Base-by-base conservation (phyloP, 2,888 invertebrate genomes). In the Aplocera efformata region DNA sequence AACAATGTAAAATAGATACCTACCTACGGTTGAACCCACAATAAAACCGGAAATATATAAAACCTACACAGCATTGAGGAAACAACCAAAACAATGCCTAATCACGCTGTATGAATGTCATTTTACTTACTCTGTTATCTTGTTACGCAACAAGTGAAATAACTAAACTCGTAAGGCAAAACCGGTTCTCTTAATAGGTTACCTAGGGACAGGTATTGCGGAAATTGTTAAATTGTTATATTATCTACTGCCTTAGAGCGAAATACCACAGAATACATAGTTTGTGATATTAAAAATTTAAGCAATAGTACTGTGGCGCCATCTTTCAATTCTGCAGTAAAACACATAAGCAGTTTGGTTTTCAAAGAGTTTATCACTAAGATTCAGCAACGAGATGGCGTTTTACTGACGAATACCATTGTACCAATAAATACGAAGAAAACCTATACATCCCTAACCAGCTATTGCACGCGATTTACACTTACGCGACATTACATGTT, bases 371-470 rank as follows among this genome's bases (percentile, higher is more conserved):
- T 1, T n/a, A n/a, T 6, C 22, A 6, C 25, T 26, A 10, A 3
- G 17, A 7, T n/a, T 17, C 11, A 21, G 0, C 32, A 27, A 20
- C 30, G 1, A 61, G 60, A 50, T 43, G 54, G 48, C 54, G 32
- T 30, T 35, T 3, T 13, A 1, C 7, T 17, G 8, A 13, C 31
- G 25, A 10, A 23, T 45, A 32, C 4, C n/a, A n/a, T n/a, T n/a
- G n/a, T n/a, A n/a, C n/a, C n/a, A n/a, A n/a, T n/a, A n/a, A n/a
- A n/a, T n/a, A n/a, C n/a, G n/a, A n/a, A n/a, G n/a, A n/a, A n/a
- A n/a, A n/a, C n/a, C n/a, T n/a, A n/a, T n/a, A n/a, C n/a, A n/a
- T n/a, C n/a, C n/a, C n/a, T n/a, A n/a, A n/a, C n/a, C n/a, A n/a
- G n/a, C n/a, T n/a, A n/a, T n/a, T n/a, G n/a, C n/a, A n/a, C n/a